Percentiles rank a stretch among this genome's conserved stretches.
Evolutionary conservation across 1,140 invertebrate genomes (phyloP).

Genomic region (Nomia melanderi): DNA sequence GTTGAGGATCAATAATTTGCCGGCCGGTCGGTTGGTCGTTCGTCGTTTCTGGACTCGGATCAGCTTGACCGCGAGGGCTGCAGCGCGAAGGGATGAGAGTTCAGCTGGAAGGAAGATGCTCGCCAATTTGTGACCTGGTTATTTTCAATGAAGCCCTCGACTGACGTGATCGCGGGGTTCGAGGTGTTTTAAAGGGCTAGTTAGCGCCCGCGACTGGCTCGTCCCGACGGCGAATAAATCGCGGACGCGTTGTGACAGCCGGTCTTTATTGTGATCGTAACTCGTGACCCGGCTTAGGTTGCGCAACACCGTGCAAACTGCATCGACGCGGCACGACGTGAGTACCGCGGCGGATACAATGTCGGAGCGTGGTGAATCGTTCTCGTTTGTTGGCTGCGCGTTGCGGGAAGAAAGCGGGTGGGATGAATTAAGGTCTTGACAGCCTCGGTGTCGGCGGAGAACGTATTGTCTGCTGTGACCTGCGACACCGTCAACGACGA

Average conservation of each 20-base stretch:
- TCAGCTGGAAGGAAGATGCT: conserved; percentile 10
- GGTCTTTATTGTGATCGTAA: conserved; percentile 40
- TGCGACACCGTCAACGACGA: neutral
- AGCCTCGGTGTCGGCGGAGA: no score
- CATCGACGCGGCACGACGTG: neutral
- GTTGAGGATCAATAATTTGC: conserved; percentile 67
- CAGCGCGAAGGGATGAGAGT: conserved; percentile 1
- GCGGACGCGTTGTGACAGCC: conserved; percentile 25
- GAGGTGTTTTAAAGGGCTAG: conserved; percentile 68
- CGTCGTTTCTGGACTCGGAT: conserved; percentile 17
- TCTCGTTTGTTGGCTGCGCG: neutral
- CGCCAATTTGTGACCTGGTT: conserved; percentile 70
- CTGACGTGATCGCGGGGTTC: conserved; percentile 63
- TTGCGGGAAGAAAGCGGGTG: neutral
- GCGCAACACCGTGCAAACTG: conserved; percentile 3
- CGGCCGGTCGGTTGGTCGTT: conserved; percentile 16
- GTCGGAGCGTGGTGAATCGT: neutral
- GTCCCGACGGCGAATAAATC: conserved; percentile 46
- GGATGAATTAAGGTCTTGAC: neutral
- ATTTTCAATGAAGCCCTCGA: conserved; percentile 70
- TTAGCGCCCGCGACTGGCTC: conserved; percentile 58
- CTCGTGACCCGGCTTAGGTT: conserved; percentile 19
- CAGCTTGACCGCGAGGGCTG: conserved; percentile 25
- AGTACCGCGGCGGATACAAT: neutral
- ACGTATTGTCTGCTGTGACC: neutral